Evolutionary conservation across 2,113 vertebrate species (phyloP).

Genomic region (Microtus oregoni): DNA sequence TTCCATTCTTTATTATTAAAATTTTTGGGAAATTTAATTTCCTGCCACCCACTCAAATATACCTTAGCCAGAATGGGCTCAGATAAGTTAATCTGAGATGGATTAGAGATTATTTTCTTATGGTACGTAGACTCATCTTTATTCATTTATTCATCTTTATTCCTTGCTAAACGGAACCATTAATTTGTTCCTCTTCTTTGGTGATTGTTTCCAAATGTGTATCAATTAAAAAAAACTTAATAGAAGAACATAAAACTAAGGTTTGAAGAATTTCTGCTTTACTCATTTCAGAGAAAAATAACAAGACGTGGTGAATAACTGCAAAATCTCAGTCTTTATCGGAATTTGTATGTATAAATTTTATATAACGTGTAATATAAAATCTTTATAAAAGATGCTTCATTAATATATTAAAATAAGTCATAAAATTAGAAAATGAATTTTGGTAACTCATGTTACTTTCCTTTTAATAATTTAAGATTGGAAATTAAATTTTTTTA

Average conservation of each 20-base stretch:
- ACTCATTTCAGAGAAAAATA: neutral
- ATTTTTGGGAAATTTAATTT: constrained; percentile 48
- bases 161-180: neutral
- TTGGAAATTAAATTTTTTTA: neutral
- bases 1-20: constrained; percentile 32
- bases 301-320: neutral
- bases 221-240: constrained; percentile 25
- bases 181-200: neutral
- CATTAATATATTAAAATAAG: neutral
- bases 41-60: neutral
- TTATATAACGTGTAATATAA: neutral
- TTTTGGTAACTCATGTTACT: neutral
- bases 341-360: neutral
- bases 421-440: neutral
- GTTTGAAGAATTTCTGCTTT: neutral
- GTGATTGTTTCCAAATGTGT: neutral
- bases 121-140: neutral
- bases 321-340: neutral
- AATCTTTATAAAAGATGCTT: neutral
- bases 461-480: constrained; percentile 34
- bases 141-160: neutral
- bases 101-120: constrained; percentile 14
- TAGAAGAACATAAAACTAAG: neutral
- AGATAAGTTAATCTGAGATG: constrained; percentile 8
- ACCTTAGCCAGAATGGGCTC: neutral